Conservation (phyloP, 2,113 vertebrate genomes). For the pig (Sus scrofa) region DNA sequence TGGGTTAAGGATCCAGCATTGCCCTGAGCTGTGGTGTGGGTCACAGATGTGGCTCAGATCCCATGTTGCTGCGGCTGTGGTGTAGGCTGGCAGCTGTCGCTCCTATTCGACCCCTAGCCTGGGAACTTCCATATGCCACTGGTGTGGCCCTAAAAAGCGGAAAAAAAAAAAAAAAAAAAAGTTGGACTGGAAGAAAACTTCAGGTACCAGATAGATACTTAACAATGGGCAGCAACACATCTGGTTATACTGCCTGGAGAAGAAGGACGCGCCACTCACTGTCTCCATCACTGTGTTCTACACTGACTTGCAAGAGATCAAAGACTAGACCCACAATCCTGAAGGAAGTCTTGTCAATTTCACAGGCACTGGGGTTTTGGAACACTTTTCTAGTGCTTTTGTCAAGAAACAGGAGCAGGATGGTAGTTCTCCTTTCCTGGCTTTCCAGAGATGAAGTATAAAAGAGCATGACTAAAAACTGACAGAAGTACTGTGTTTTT, state of each 20-base stretch:
- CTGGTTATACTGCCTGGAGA: background rate
- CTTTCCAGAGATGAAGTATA: background rate
- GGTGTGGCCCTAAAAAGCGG: too few species aligned
- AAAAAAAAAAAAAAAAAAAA: too few species aligned
- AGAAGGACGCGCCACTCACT: background rate
- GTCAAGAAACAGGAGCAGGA: background rate
- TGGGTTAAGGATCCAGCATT: too few species aligned
- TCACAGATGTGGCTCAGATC: too few species aligned
- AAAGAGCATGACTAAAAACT: background rate
- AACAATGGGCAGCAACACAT: background rate
- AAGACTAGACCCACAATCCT: background rate
- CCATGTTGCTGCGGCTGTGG: too few species aligned
- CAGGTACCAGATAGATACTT: background rate
- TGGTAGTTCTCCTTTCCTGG: background rate
- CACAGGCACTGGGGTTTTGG: background rate
- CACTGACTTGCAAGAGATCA: background rate
- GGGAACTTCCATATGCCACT: too few species aligned
- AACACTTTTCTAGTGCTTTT: background rate
- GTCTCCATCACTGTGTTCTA: background rate
- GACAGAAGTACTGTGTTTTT: background rate
- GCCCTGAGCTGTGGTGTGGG: too few species aligned
- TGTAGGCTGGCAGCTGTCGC: too few species aligned
- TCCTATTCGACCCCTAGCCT: too few species aligned
- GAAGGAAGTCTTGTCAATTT: background rate
- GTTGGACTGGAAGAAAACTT: constrained; percentile 11